Evolutionary conservation across 1,140 invertebrate species (phyloP).

Genomic region (Prorops nasuta): DNA sequence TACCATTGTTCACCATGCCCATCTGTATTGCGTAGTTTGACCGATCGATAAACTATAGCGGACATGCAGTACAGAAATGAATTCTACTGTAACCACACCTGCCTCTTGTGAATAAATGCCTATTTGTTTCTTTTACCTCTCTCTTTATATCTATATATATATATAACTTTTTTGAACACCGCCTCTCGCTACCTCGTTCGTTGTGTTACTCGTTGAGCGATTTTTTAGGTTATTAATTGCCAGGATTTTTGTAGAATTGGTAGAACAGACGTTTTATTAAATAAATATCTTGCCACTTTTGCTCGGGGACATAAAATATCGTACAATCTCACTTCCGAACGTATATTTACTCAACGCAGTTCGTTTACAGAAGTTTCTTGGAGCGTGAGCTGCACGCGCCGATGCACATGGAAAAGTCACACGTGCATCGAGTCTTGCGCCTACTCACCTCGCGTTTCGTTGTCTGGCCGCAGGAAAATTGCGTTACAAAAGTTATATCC

Average conservation of each 20-base stretch:
- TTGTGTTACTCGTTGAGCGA: no score
- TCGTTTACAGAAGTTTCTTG: constrained; percentile 14
- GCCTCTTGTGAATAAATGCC: constrained; percentile 57
- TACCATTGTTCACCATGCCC: constrained; percentile 45
- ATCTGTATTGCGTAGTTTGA: constrained; percentile 47
- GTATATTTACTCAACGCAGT: background rate
- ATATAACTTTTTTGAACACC: no score
- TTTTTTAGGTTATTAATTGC: no score
- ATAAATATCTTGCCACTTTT: constrained; percentile 24
- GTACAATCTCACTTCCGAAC: constrained; percentile 18
- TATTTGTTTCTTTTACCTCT: constrained; percentile 56
- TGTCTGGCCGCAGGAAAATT: no score
- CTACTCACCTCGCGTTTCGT: no score
- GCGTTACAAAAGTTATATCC: no score
- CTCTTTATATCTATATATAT: no score
- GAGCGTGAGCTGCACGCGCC: background rate
- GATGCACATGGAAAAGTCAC: background rate
- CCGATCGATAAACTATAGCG: background rate
- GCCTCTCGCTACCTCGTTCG: no score
- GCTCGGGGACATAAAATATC: constrained; percentile 24
- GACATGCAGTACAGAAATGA: constrained; percentile 37
- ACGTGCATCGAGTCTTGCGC: no score
- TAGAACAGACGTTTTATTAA: constrained; percentile 34
- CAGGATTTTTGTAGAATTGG: constrained; percentile 2
- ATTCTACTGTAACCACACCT: constrained; percentile 51